Evolutionary conservation across 2,113 vertebrate species (phyloP).

Genomic region (Caloenas nicobarica): DNA sequence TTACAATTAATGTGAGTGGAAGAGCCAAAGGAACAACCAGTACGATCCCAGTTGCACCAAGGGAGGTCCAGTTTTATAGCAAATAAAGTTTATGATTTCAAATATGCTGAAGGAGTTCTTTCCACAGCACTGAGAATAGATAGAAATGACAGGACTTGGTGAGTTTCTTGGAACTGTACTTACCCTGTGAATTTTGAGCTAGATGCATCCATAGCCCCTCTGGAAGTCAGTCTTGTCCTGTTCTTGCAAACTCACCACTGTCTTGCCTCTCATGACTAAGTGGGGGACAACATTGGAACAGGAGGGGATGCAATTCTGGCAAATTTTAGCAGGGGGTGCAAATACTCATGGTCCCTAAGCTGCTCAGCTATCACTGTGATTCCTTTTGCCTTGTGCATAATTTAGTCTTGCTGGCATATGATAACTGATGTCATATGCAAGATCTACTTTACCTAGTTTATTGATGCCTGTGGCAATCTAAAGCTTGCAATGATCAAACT

Average conservation of each 20-base stretch:
- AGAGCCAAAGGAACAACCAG: neutral
- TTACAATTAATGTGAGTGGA: fast-evolving
- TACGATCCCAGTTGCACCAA: fast-evolving
- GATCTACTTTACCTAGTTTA: neutral
- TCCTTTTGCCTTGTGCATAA: neutral
- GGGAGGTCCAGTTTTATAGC: neutral
- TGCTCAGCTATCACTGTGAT: neutral
- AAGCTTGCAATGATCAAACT: neutral
- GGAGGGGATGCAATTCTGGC: neutral
- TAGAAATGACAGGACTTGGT: neutral
- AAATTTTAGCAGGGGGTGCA: neutral
- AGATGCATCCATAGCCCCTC: fast-evolving
- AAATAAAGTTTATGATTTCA: neutral
- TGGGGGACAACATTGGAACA: neutral
- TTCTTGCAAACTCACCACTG: fast-evolving
- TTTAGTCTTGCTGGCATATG: neutral
- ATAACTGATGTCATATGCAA: neutral
- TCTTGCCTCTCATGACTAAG: neutral
- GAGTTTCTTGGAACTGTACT: neutral
- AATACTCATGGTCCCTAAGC: neutral
- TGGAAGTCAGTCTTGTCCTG: neutral
- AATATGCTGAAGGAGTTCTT: neutral
- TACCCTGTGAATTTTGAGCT: neutral
- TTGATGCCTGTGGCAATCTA: neutral
- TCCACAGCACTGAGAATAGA: neutral